Evolutionary conservation across 1,140 invertebrate species (phyloP), one percentile per base, ranked within the genome.

Genomic region (Drosophila punjabiensis): DNA sequence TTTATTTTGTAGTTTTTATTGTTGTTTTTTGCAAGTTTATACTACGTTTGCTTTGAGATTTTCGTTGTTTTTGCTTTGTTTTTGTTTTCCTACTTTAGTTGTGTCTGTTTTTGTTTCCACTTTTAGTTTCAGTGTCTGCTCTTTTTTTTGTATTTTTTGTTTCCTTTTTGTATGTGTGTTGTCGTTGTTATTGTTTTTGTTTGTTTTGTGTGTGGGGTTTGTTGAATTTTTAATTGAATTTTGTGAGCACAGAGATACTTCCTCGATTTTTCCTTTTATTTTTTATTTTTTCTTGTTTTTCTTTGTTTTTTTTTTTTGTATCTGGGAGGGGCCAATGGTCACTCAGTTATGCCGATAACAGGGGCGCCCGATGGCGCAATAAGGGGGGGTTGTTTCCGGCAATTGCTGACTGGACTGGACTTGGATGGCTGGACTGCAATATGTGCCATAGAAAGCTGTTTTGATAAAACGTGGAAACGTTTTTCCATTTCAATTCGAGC

Each of bases 211-310:
- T 79, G 60, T 61, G 63, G 41, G 41, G 58, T 71, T 82, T 82
- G 76, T 82, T 89, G 81, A 84, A 88, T 88, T 88, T 83, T 88
- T 88, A 88, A 88, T 89, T 88, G 85, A 88, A 89, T 88, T 87
- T 79, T 74, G 76, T 18, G 76, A 83, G 52, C 47, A 56, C 30
- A 63, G 35, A 68, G 47, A 71, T 82, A 62, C 77, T 76, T 82
- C 70, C 75, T 75, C 56, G 56, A 73, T 39, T 82, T 61, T 82
- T 55, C 30, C 20, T 6, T 16, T 43, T 43, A 33, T 43, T 47
- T 37, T 53, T 35, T 61, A n/a, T n/a, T n/a, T n/a, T n/a, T n/a
- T n/a, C n/a, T n/a, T n/a, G n/a, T n/a, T n/a, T n/a, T n/a, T n/a
- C n/a, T n/a, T 24, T 24, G 24, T 24, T 24, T 43, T 43, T 39